These are phyloP conservation scores for Luscinia megarhynchos DNA, from an alignment of 2,797 vertebrate species.

Conservation along the genomic window DNA sequence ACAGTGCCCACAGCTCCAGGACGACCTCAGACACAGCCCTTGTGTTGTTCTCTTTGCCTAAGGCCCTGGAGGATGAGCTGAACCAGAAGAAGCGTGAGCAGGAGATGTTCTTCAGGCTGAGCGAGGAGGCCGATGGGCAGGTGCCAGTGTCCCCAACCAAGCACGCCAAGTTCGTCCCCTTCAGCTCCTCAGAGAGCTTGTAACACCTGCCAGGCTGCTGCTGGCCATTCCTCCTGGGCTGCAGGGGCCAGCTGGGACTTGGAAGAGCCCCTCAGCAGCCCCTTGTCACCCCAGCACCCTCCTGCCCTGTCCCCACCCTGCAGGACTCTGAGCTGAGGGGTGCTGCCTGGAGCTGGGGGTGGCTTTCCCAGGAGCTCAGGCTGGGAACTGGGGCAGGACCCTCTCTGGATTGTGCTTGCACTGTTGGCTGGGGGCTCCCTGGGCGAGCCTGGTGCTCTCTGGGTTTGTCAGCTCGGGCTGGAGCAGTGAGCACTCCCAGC, in stretches of 20 bases:
- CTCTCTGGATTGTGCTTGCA: not conserved
- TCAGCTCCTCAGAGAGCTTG: conserved; percentile 81
- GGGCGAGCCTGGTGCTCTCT: not conserved
- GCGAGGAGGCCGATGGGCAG: conserved; percentile 68
- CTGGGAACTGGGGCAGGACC: not conserved
- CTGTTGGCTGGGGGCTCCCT: not conserved
- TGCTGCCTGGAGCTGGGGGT: not conserved
- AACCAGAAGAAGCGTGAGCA: conserved; percentile 90
- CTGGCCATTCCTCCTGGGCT: not conserved
- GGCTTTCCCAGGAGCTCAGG: not conserved
- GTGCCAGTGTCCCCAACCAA: conserved; percentile 83
- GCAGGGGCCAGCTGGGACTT: conserved; percentile 2
- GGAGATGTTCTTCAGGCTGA: conserved; percentile 91
- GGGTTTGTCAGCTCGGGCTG: not conserved
- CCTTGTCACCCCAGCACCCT: not conserved
- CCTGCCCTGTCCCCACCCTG: not conserved
- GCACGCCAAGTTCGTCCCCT: conserved; percentile 90
- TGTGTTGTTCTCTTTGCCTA: not conserved
- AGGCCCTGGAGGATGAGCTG: conserved; percentile 93
- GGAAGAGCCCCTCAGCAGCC: not conserved
- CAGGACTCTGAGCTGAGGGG: not conserved
- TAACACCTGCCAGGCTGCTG: conserved; percentile 46
- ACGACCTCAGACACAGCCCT: not conserved
- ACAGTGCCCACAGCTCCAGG: not conserved
- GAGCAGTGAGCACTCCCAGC: not conserved